Evolutionary conservation across 2,797 vertebrate species (phyloP).

Genomic region (Tympanoctomys barrerae): DNA sequence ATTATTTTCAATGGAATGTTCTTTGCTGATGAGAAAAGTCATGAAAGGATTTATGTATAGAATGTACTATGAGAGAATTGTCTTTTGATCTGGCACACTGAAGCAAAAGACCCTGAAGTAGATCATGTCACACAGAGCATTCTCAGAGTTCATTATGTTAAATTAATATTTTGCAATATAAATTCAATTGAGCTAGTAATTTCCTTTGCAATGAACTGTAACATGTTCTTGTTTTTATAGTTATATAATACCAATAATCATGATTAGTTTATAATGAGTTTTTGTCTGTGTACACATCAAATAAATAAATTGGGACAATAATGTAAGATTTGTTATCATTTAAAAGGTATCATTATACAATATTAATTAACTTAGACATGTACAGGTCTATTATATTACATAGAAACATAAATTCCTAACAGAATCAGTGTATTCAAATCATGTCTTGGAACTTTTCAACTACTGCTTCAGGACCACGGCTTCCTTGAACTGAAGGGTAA

Average conservation of each 20-base stretch:
- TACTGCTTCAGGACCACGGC: neutral
- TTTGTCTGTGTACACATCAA: constrained; percentile 44
- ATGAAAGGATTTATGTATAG: neutral
- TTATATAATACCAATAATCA: constrained; percentile 11
- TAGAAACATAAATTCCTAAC: neutral
- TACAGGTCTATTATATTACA: neutral
- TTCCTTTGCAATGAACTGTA: neutral
- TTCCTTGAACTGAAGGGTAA: neutral
- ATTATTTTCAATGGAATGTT: neutral
- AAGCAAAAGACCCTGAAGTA: neutral
- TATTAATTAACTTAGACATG: constrained; percentile 1
- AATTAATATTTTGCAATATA: constrained; percentile 8
- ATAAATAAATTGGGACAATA: neutral
- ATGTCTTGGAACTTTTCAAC: neutral
- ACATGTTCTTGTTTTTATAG: constrained; percentile 11
- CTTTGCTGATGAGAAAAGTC: neutral
- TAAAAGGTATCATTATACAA: neutral
- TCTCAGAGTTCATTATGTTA: neutral
- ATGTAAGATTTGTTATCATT: neutral
- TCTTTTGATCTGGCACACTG: neutral
- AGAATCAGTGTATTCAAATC: neutral
- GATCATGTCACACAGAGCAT: neutral
- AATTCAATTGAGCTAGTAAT: neutral
- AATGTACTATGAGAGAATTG: neutral
- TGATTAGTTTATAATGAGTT: neutral